Conservation (phyloP, 1,140 invertebrate genomes). For the Drosophila oshimai region DNA sequence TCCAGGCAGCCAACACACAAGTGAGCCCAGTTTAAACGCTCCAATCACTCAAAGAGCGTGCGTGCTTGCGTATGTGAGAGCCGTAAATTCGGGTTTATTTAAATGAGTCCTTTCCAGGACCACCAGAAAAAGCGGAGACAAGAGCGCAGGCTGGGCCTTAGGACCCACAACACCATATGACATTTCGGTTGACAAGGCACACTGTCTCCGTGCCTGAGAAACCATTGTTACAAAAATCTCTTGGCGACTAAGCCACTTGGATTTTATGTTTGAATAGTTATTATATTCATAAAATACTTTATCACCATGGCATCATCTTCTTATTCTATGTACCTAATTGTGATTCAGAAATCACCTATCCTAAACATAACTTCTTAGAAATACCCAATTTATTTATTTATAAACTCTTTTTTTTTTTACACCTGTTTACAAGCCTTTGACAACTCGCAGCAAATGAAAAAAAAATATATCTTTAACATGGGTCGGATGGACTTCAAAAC, state of each 20-base stretch:
- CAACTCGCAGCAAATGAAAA: slow-evolving; percentile 41
- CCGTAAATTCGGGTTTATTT: slow-evolving; percentile 74
- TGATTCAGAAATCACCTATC: no score
- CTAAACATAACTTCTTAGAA: background rate
- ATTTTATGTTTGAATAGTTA: slow-evolving; percentile 14
- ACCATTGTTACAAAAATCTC: slow-evolving; percentile 19
- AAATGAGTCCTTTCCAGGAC: slow-evolving; percentile 57
- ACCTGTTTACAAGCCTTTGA: slow-evolving; percentile 15
- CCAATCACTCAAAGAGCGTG: slow-evolving; percentile 54
- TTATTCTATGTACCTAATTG: no score
- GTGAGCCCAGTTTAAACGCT: slow-evolving; percentile 44
- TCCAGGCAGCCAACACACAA: slow-evolving; percentile 8
- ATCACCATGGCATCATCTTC: no score
- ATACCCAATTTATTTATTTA: background rate
- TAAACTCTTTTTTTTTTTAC: background rate
- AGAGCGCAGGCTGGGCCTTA: background rate
- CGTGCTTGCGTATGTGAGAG: slow-evolving; percentile 34
- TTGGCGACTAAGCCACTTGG: slow-evolving; percentile 3
- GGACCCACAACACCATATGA: slow-evolving; percentile 53
- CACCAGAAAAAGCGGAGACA: slow-evolving; percentile 25
- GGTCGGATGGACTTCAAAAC: slow-evolving; percentile 24
- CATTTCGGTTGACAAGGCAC: slow-evolving; percentile 31
- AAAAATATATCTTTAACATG: slow-evolving; percentile 42
- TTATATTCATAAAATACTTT: slow-evolving; percentile 12
- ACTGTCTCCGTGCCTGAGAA: background rate